A percentile compares a stretch with the other conserved stretches of the same genome.
These are phyloP conservation scores for Dendrocopos noguchii DNA, from an alignment of 2,113 vertebrate species.

Conservation along the genomic window DNA sequence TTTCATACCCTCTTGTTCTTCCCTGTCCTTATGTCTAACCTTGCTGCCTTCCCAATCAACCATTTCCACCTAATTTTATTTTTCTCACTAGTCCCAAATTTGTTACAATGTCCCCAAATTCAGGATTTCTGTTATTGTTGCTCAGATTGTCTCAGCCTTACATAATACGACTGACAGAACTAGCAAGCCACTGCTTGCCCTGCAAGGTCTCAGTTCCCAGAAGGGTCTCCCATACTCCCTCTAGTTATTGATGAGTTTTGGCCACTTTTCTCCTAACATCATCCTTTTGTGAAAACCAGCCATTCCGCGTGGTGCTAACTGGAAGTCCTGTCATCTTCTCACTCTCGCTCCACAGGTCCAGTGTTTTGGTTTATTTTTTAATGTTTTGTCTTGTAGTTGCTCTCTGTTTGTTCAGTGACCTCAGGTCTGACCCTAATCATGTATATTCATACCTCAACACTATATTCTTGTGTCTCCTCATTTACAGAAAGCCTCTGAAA, in stretches of 20 bases:
- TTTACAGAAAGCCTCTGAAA: not conserved
- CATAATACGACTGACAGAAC: not conserved
- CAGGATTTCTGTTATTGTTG: not conserved
- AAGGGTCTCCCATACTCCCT: not conserved
- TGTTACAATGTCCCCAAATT: not conserved
- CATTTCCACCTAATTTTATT: not conserved
- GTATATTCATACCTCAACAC: not conserved
- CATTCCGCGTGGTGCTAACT: not conserved
- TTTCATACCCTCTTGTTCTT: not conserved
- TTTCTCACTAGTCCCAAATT: not conserved
- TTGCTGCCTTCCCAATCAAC: not conserved
- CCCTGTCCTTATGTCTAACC: not conserved
- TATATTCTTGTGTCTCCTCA: not conserved
- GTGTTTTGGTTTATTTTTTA: not conserved
- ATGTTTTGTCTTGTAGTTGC: accelerated
- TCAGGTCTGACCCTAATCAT: not conserved
- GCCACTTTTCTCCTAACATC: not conserved
- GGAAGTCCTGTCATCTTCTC: accelerated
- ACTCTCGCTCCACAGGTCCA: not conserved
- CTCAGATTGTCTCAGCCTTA: not conserved
- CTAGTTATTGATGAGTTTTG: not conserved
- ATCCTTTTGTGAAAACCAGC: not conserved
- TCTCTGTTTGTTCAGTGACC: not conserved
- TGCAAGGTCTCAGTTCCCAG: not conserved
- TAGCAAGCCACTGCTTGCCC: not conserved